Base-by-base conservation (phyloP, 2,888 invertebrate genomes). In the Endotricha flammealis region DNA sequence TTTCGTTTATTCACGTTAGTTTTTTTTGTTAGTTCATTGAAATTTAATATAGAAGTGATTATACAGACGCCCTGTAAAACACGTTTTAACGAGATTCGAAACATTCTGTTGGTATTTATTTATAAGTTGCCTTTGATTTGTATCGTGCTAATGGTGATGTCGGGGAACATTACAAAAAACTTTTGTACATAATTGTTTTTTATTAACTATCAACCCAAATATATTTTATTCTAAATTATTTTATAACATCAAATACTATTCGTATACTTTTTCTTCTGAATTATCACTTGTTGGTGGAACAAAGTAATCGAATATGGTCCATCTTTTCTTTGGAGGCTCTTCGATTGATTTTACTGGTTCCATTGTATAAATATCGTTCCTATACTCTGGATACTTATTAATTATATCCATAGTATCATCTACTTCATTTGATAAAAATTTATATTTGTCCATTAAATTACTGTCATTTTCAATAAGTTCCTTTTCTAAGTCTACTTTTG, bases 211-310 rank as follows among this genome's bases (percentile, higher is more conserved):
- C n/a, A n/a, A n/a, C n/a, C n/a, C n/a, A n/a, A n/a, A n/a, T n/a
- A n/a, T n/a, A n/a, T n/a, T n/a, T n/a, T n/a, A n/a, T n/a, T n/a
- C n/a, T n/a, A n/a, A n/a, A n/a, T n/a, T n/a, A n/a, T n/a, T n/a
- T n/a, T n/a, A n/a, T n/a, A 20, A 2, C 2, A 4, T 4, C 6
- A 4, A 4, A 23, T 28, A 11, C 17, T 51, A 63, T 46, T 61
- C 58, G 23, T 61, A 64, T 3, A 64, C 39, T 44, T 42, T 53
- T 29, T 54, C 44, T 1, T 53, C 47, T 32, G 43, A 43, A 16
- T 41, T 31, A 14, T 43, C 32, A 29, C 48, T 44, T 27, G 50
- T 46, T 27, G 48, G 45, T 12, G 56, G 42, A 35, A 32, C 48
- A 51, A 41, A 20, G 20, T 20, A 16, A 32, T 64, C 63, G 25